Base-by-base conservation (phyloP, 2,113 vertebrate species). In the Colistium nudipinnis region DNA sequence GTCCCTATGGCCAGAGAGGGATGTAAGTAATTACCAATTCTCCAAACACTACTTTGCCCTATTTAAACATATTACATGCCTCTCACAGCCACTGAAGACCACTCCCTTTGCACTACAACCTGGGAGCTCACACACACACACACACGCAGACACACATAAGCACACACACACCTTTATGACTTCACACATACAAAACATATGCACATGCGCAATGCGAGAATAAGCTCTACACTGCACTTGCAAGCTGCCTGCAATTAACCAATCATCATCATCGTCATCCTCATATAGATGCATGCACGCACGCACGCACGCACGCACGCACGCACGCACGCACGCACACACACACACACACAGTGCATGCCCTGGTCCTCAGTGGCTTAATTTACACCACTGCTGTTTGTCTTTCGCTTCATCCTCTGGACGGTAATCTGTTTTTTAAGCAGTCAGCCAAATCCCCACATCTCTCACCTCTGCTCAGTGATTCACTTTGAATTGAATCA, bases 21-120 rank as follows among this genome's bases (percentile, higher is more conserved):
- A 94, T 94, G 93, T 92, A 76, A 93, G 92, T 90, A 93, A 94
- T 94, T 94, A 94, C 84, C 91, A 91, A 92, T 92, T 88, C 90
- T 92, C 91, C 88, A 93, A 94, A 93, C 92, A 92, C 89, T 91
- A 91, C 91, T 92, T 93, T 92, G 81, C 83, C 74, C 67, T 79
- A 81, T 89, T 94, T 92, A 93, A 92, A 92, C 89, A 89, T 88
- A 90, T 93, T 92, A 92, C 91, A 91, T 79, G 88, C 88, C 83
- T 91, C 80, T 86, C 79, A 72, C 61, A 75, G 80, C 75, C 86
- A 85, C 87, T 62, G 36, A 65, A 76, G 66, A 66, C 78, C 83
- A 62, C 75, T 66, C 62, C 85, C 62, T 60, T 69, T 65, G 70
- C 83, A 81, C 75, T 82, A 6, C 83, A 84, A 87, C 84, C 81